Base-by-base conservation (phyloP, 2,888 invertebrate genomes). In the Troglohyphantes excavatus region DNA sequence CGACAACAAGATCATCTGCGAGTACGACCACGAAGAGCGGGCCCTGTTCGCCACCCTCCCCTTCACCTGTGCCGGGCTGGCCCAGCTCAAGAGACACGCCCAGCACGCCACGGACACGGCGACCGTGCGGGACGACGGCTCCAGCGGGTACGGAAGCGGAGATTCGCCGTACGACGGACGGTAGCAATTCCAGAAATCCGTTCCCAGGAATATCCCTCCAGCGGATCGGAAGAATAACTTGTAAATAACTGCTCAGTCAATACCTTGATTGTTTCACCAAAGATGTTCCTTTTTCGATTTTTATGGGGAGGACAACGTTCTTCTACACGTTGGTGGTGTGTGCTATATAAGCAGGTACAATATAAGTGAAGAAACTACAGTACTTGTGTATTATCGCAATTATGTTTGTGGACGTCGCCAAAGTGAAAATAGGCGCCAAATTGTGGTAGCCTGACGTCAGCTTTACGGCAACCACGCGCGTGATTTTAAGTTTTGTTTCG, bases 1-100 rank as follows among this genome's bases (percentile, higher is more conserved):
- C 94, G 97, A 98, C 94, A 98, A 98, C 95, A 97, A 97, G 95
- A 97, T 98, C 92, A 95, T 98, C 70, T 98, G 98, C 94, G 97
- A 98, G 94, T 97, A 97, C 94, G 98, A 98, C 94, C 98, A 98
- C 94, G 97, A 98, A 93, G 98, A 98, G 94, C 94, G 97, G 92
- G 95, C 97, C 94, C 96, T 97, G 93, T 97, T 91, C 65, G 90
- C 90, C 78, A 97, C 96, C 93, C 97, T 97, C 96, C 96, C 97
- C 9, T 96, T 96, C 93, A 96, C 96, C 94, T 97, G 97, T 91
- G 96, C 96, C 93, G 97, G 97, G 92, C 95, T 97, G 93, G 96
- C 97, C 87, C 97, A 97, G 94, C 96, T 97, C 79, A 94, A 94
- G 91, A 92, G 93, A 59, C 94, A 94, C 91, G 93, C 94, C 0